These are phyloP conservation scores for Pyrocephalus nanus DNA, from an alignment of 2,797 vertebrate genomes.

Conservation along the genomic window DNA sequence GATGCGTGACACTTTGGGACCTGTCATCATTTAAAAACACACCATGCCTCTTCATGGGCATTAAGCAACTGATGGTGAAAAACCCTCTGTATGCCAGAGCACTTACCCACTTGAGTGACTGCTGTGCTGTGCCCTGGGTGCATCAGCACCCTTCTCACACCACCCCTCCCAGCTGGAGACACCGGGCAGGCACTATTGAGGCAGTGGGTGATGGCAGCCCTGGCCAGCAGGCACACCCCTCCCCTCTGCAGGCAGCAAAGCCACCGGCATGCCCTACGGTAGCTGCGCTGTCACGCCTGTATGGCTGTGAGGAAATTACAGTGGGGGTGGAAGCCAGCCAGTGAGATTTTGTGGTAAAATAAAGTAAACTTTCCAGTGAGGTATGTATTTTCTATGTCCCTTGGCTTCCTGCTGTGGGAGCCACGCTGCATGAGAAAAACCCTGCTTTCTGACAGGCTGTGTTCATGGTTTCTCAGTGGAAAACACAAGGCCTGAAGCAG, in stretches of 20 bases:
- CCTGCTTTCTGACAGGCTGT: background rate
- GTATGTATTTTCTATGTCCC: constrained; percentile 41
- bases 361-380: constrained; percentile 64
- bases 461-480: background rate
- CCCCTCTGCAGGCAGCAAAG: background rate
- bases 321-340: constrained; percentile 59
- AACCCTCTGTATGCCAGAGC: background rate
- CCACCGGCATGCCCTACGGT: rapidly evolving
- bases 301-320: constrained; percentile 45
- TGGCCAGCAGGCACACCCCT: background rate
- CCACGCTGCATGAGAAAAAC: background rate
- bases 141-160: background rate
- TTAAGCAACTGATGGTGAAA: background rate
- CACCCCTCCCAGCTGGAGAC: rapidly evolving
- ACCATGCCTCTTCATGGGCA: background rate
- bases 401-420: constrained; percentile 40
- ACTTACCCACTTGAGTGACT: background rate
- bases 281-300: background rate
- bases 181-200: rapidly evolving
- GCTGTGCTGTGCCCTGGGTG: background rate
- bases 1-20: background rate
- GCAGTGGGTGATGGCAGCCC: background rate
- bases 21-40: background rate
- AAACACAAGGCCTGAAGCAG: background rate
- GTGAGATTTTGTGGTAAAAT: constrained; percentile 53